Base-by-base conservation (phyloP, 2,888 invertebrate species). In the Dolomedes plantarius region DNA sequence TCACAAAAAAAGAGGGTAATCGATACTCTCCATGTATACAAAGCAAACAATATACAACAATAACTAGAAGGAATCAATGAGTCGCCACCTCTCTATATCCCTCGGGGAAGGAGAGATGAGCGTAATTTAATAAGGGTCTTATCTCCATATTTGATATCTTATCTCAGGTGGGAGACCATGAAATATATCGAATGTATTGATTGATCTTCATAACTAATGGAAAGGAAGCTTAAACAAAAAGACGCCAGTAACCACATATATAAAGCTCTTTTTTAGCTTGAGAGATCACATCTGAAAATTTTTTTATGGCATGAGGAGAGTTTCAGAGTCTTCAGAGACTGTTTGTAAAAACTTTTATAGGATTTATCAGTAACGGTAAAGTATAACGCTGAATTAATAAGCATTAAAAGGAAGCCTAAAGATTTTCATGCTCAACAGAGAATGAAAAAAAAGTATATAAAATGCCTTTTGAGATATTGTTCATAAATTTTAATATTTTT, bases 101-200 rank as follows among this genome's bases (percentile, higher is more conserved):
- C 56, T 23, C 19, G 16, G 5, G 56, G 56, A 23, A n/a, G 11
- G 23, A 56, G 16, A 19, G 77, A 69, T 77, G 80, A 73, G 80
- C 73, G 67, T 74, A 80, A 80, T 74, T 80, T 73, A 74, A 80
- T 80, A 80, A 74, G 74, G 29, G 19, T 67, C 80, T 80, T 80
- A 80, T 80, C 80, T 80, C 73, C 80, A 80, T 80, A 80, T 80
- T 80, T 73, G 80, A 80, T 56, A 74, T 80, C 80, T 80, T 80
- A 73, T 80, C 69, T 46, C 80, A 74, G 74, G 80, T 73, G 50
- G 23, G 31, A 67, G 71, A 64, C 23, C 19, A 23, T 56, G 56
- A 56, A 23, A 56, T 19, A 56, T 23, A 56, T 6, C 5, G 56
- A 56, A 56, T 56, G 23, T 19, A 56, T 56, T 56, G 56, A 56